Evolutionary conservation across 2,888 invertebrate genomes (phyloP), one percentile per base, ranked within the genome.

Genomic region (Seira sanloemensis): DNA sequence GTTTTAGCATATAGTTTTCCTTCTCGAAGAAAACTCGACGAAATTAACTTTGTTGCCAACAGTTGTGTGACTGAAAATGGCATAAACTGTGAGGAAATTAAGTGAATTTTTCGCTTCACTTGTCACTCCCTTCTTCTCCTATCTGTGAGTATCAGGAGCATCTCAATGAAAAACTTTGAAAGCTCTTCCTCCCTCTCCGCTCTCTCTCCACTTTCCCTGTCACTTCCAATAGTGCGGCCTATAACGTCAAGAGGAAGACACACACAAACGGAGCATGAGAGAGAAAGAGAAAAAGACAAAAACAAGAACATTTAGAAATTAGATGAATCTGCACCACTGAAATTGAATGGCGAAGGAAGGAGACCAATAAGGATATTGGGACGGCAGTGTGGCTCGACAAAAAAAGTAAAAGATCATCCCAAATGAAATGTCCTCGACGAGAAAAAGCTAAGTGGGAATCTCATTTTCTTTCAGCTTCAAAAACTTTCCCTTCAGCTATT

Each of bases 81-180:
- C 78, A 86, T 80, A 86, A 86, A 86, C 78, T 84, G 81, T 81
- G 78, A 71, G 78, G 69, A 86, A 86, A 86, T 80, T 86, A 86
- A 86, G 81, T 84, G 86, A 84, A 86, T 84, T 86, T 86, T 78
- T 84, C 84, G 84, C 81, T 75, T 73, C 78, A 78, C 84, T 84
- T 62, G 71, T 71, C 81, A 72, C 81, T 81, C 78, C 54, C 78
- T 83, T 84, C 75, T 74, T 21, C 37, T 74, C 5, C 58, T 58
- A 58, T 58, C 58, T 58, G 7, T 16, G 54, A 58, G 54, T 84
- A 79, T 78, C 66, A 77, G 58, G n/a, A 58, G 72, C 82, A 62
- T 65, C 73, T 73, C 78, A 77, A 71, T 73, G 67, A 78, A 74
- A 78, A 83, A 83, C 67, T 78, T 77, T 78, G 2, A 58, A 73